Base-by-base conservation (phyloP, 1,140 invertebrate genomes). In the Polyergus mexicanus region DNA sequence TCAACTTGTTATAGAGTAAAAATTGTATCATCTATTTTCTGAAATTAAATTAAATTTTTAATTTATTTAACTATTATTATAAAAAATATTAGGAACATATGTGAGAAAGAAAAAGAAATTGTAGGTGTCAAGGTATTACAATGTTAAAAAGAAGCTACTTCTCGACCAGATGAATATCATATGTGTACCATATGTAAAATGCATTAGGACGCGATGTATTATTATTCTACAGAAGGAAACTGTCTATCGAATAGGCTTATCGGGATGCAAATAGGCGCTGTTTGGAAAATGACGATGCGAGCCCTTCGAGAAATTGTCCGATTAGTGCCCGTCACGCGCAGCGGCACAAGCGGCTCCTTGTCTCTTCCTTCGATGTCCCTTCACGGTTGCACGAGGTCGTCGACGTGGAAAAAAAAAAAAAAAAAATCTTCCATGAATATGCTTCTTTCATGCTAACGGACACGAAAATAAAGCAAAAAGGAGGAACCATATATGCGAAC, bases 341-440 rank as follows among this genome's bases (percentile, higher is more conserved):
- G 85, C 75, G 71, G 75, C 44, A 90, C 89, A 90, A 89, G 86
- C 88, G 86, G 56, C 51, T 60, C 88, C 88, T 90, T 90, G 89
- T 90, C 76, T 89, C 85, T 90, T 69, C 74, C 51, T 77, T 75
- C 65, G 68, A 80, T 72, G 38, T 83, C 75, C 75, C 88, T 89
- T 86, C 69, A 68, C 60, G 74, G 54, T 58, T 75, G 22, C 44
- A 38, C 56, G 38, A 38, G 44, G 69, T 87, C 58, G 85, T 71
- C 47, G 56, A 78, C 69, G 60, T 76, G 84, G 1, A 28, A 28
- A 87, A 28, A 28, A 28, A 28, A 87, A 28, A 62, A 54, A 62
- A 89, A 87, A 89, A 89, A 69, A 56, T 38, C 77, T 54, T 80
- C 86, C 84, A 88, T 90, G 89, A 90, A 90, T 90, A 90, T 86